Evolutionary conservation across 2,113 vertebrate species (phyloP).

Genomic region (Turdus rufiventris): DNA sequence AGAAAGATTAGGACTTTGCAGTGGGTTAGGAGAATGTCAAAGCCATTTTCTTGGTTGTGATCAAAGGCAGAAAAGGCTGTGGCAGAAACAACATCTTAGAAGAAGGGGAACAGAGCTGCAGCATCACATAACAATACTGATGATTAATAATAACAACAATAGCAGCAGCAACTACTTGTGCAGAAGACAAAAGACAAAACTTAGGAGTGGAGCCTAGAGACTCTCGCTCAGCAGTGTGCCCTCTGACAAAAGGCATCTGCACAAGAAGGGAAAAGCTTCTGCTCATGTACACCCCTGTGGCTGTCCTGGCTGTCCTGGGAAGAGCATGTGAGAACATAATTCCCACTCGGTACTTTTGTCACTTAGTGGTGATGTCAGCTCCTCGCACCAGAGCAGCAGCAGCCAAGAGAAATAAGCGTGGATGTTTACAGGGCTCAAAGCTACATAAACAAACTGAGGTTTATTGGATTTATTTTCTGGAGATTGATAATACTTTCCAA

Average conservation of each 20-base stretch:
- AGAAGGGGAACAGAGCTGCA: not conserved
- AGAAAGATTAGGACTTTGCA: constrained; percentile 57
- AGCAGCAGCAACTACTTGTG: not conserved
- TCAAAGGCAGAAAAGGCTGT: constrained; percentile 22
- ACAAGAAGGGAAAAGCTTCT: not conserved
- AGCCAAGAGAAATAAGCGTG: not conserved
- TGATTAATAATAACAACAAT: not conserved
- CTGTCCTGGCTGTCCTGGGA: not conserved
- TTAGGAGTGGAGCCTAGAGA: not conserved
- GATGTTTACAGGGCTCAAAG: not conserved
- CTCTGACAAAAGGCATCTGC: not conserved
- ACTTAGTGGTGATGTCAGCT: not conserved
- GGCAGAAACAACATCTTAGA: not conserved
- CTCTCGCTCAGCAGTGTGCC: not conserved
- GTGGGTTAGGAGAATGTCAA: constrained; percentile 4
- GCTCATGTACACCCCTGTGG: not conserved
- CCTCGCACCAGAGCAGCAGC: not conserved
- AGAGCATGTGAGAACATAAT: not conserved
- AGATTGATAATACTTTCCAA: not conserved
- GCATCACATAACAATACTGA: not conserved
- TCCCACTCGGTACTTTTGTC: not conserved
- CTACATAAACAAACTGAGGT: not conserved
- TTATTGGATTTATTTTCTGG: not conserved
- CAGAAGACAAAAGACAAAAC: not conserved
- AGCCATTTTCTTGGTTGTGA: constrained; percentile 7